A percentile compares a stretch with the other conserved stretches of the same genome.
Evolutionary conservation across 2,888 invertebrate species (phyloP).

Genomic region (Cerastis rubricosa): DNA sequence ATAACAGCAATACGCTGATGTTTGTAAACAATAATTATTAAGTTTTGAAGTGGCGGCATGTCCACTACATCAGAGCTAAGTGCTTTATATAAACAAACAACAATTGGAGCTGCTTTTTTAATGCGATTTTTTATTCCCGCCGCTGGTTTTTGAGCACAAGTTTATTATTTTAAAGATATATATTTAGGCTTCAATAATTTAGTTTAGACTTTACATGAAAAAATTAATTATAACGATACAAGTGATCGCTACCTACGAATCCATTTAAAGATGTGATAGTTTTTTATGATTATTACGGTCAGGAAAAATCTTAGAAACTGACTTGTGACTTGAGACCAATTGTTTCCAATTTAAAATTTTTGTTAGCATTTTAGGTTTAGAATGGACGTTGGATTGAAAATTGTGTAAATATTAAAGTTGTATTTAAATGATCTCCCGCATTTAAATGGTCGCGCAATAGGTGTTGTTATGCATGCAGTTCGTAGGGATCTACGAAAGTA

Average conservation of each 20-base stretch:
- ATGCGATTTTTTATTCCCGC: not conserved
- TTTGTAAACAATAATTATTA: slow-evolving; percentile 52
- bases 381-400: not conserved
- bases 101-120: not conserved
- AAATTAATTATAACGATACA: not conserved
- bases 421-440: not conserved
- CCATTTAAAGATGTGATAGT: not conserved
- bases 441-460: not conserved
- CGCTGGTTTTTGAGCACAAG: not conserved
- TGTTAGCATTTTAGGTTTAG: not conserved
- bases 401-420: not conserved
- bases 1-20: slow-evolving; percentile 37
- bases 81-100: slow-evolving; percentile 31
- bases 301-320: not conserved
- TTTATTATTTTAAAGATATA: not conserved
- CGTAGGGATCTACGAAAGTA: slow-evolving; percentile 14
- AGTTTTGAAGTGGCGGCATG: not conserved
- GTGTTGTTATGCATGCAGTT: not conserved
- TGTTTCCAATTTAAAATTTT: not conserved
- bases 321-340: not conserved
- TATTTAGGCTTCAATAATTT: not conserved
- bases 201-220: not conserved
- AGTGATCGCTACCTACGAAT: not conserved
- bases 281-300: not conserved
- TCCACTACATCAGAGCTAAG: not conserved